A percentile compares a stretch with the other conserved stretches of the same genome.
phyloP scores from a whole-genome alignment of 2,797 vertebrate genomes.

The Pangasius larnaudii region DNA sequence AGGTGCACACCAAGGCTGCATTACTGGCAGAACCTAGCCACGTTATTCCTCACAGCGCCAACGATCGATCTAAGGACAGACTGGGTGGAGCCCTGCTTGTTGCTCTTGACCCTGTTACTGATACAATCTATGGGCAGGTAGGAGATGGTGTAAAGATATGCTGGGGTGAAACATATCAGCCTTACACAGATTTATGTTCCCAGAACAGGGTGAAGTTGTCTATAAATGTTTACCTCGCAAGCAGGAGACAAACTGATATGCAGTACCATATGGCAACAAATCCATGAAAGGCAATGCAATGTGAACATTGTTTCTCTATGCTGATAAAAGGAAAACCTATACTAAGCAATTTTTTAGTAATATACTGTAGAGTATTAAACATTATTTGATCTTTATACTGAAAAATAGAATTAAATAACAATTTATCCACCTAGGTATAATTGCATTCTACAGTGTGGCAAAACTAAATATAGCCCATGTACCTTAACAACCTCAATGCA shows the following conservation, averaged over 20 bases:
- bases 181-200: constrained; percentile 22
- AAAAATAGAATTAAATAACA: neutral
- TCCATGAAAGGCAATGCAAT: constrained; percentile 5
- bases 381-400: neutral
- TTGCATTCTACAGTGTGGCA: neutral
- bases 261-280: neutral
- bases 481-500: neutral
- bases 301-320: neutral
- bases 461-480: neutral
- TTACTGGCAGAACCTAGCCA: neutral
- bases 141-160: constrained; percentile 29
- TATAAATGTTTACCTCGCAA: constrained; percentile 17
- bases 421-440: neutral
- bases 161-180: neutral
- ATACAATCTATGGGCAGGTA: constrained; percentile 18
- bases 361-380: neutral
- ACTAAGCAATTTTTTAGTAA: neutral
- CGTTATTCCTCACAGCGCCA: neutral
- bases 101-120: constrained; percentile 28
- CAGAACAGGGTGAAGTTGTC: neutral
- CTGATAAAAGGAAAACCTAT: constrained; percentile 6
- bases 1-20: neutral
- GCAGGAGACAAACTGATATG: neutral
- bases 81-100: neutral
- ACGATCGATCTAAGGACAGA: constrained; percentile 17